Conservation (phyloP, 2,888 invertebrate genomes). For the Tridacna gigas region DNA sequence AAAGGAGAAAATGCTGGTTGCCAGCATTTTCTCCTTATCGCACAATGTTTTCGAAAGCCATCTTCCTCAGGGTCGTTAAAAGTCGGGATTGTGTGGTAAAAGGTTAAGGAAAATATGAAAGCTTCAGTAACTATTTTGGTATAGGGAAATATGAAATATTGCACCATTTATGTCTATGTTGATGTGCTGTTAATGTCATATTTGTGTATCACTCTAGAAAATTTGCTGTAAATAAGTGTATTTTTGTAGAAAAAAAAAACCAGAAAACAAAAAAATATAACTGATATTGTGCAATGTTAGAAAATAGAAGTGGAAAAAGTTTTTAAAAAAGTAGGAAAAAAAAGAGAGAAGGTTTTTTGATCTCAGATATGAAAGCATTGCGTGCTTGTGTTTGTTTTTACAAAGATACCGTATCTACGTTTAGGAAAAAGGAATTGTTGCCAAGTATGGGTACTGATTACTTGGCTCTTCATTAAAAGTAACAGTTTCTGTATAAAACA, state of each 20-base stretch:
- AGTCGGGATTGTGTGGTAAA: background rate
- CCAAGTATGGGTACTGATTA: too few species aligned
- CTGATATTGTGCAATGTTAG: constrained; percentile 28
- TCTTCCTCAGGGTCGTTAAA: background rate
- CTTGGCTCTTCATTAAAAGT: too few species aligned
- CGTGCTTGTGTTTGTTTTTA: background rate
- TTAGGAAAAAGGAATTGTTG: background rate
- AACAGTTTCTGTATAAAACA: too few species aligned
- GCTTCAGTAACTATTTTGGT: background rate
- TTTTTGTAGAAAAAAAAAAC: constrained; percentile 60
- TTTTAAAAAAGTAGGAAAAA: background rate
- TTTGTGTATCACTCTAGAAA: constrained; percentile 35
- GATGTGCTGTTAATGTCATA: background rate
- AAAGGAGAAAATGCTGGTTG: background rate
- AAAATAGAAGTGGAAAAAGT: constrained; percentile 9
- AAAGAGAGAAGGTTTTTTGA: background rate
- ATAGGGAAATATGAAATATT: background rate
- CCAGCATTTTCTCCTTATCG: background rate
- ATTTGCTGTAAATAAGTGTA: constrained; percentile 57
- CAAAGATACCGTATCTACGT: too few species aligned
- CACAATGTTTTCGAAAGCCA: background rate
- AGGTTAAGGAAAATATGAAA: background rate
- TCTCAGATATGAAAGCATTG: constrained; percentile 1
- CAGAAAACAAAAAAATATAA: constrained; percentile 27
- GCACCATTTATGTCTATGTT: background rate